These are phyloP conservation scores for Enteromius viviparus DNA, from an alignment of 2,797 vertebrate species.

Conservation along the genomic window DNA sequence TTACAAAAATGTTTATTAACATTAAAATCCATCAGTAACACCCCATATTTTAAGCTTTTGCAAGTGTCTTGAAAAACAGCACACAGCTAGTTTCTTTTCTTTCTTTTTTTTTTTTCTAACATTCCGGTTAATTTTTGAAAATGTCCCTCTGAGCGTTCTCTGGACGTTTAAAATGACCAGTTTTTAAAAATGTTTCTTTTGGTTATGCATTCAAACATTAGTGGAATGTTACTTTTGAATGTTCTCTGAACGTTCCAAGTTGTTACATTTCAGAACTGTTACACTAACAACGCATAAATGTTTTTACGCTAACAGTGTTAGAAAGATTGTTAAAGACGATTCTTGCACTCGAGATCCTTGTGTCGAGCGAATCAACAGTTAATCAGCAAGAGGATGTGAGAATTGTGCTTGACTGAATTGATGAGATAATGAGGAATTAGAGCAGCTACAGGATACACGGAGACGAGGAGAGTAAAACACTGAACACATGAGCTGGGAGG, in stretches of 20 bases:
- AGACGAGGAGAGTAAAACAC: constrained; percentile 9
- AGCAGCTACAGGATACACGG: background rate
- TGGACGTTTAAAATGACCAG: background rate
- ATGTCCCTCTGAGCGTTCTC: background rate
- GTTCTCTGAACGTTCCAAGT: background rate
- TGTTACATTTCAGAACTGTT: background rate
- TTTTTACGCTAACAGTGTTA: background rate
- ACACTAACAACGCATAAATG: background rate
- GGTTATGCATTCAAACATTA: background rate
- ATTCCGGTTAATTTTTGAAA: background rate
- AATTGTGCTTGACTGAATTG: background rate
- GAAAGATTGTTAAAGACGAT: background rate
- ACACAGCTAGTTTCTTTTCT: no score
- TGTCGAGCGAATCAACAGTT: background rate
- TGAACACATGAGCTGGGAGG: constrained; percentile 26
- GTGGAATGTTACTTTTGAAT: background rate
- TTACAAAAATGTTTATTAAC: background rate
- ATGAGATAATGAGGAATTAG: background rate
- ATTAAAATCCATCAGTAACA: background rate
- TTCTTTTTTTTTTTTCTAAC: no score
- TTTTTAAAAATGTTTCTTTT: background rate
- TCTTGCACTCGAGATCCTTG: background rate
- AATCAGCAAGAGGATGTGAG: background rate
- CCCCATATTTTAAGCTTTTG: background rate
- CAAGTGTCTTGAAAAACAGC: no score